Evolutionary conservation across 2,113 vertebrate genomes (phyloP).

Genomic region (Sylvilagus bachmani): DNA sequence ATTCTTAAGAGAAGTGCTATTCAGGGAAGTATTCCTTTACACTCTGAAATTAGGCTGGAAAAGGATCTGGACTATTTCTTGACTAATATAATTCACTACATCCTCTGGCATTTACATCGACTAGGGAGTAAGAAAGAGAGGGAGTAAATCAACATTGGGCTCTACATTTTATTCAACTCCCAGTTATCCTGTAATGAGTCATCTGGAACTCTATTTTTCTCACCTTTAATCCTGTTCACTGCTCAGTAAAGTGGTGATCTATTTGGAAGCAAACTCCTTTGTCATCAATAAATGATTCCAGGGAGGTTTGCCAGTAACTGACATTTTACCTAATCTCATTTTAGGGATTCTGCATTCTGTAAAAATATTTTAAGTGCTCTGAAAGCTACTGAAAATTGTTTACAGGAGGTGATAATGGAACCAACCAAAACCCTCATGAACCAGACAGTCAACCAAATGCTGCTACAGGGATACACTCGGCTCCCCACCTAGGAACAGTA

Average conservation of each 20-base stretch:
- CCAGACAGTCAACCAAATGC: no score
- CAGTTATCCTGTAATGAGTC: neutral
- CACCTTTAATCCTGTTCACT: neutral
- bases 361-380: neutral
- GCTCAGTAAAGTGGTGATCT: neutral
- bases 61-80: constrained; percentile 15
- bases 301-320: neutral
- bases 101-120: neutral
- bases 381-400: neutral
- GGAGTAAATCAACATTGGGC: neutral
- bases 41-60: neutral
- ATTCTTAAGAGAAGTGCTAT: neutral
- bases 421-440: no score
- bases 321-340: neutral
- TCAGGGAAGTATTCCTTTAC: neutral
- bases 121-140: neutral
- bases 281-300: constrained; percentile 31
- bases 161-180: neutral
- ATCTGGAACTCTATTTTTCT: neutral
- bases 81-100: neutral
- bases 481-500: no score
- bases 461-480: no score
- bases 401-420: no score
- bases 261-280: constrained; percentile 18
- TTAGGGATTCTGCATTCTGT: neutral